A percentile compares a stretch with the other conserved stretches of the same genome.
These are phyloP conservation scores for Harpagus bidentatus DNA, from an alignment of 2,113 vertebrate species.

Conservation along the genomic window DNA sequence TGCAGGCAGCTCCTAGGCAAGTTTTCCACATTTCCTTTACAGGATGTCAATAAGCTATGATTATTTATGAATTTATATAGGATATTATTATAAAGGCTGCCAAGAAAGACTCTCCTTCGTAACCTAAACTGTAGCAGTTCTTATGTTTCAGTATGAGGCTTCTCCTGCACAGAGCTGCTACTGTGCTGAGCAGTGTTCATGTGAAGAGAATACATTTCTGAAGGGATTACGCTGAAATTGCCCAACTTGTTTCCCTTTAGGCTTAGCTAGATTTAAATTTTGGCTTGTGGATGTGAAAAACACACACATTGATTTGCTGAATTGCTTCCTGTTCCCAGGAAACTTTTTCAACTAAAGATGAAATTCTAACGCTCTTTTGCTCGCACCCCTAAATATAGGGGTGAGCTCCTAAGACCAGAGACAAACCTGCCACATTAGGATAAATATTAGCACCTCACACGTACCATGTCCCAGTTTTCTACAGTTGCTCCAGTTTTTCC, in stretches of 20 bases:
- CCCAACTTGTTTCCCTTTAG: conserved; percentile 44
- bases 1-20: not conserved
- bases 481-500: conserved; percentile 8
- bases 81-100: conserved; percentile 15
- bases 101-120: not conserved
- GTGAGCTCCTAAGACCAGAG: not conserved
- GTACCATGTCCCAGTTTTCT: conserved; percentile 2
- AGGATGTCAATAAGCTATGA: conserved; percentile 33
- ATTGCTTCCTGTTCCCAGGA: conserved; percentile 26
- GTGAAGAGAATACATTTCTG: conserved; percentile 50
- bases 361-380: not conserved
- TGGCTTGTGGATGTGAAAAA: conserved; percentile 38
- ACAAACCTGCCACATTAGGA: not conserved
- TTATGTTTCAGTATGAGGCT: not conserved
- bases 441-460: conserved; percentile 14
- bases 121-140: not conserved
- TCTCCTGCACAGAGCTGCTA: conserved; percentile 22
- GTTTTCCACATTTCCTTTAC: conserved; percentile 39
- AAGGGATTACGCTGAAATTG: conserved; percentile 49
- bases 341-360: not conserved
- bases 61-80: conserved; percentile 33
- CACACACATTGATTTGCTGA: not conserved
- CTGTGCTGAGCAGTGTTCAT: not conserved
- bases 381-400: not conserved
- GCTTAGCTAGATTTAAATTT: conserved; percentile 54